Evolutionary conservation across 2,797 vertebrate genomes (phyloP), one percentile per base, ranked within the genome.

Genomic region (Labroides dimidiatus): DNA sequence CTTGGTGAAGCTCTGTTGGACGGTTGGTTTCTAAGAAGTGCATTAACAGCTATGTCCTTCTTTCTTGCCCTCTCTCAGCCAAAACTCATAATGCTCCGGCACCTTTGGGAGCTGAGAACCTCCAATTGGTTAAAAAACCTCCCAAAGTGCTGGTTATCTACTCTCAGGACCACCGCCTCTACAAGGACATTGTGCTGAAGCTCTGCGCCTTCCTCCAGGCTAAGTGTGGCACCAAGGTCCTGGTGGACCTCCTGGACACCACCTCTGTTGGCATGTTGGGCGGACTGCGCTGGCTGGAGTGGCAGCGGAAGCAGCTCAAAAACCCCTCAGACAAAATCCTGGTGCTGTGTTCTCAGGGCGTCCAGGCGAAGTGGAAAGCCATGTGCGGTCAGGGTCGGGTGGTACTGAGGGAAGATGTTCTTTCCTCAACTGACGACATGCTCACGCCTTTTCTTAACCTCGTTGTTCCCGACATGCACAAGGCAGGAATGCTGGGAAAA

Each of bases 311-410:
- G 19, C 93, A 96, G 59, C 93, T 97, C 64, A 92, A 91, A 16
- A 90, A 91, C 4, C 88, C 92, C 0, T 89, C 92, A 0, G 96
- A 96, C 19, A 99, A 98, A 67, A 95, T 99, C 62, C 90, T 99
- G 64, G 79, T 99, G 56, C 90, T 99, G 27, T 99, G 97, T 50
- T 99, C 98, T 0, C 92, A 75, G 1, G 98, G 98, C 0, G 94
- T 97, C 15, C 96, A 92, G 62, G 96, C 96, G 23, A 99, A 99
- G 45, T 99, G 98, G 97, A 93, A 93, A 23, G 96, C 98, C 43
- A 94, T 98, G 91, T 96, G 96, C 0, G 95, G 95, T 4, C 87
- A 91, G 12, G 85, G 79, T 4, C 83, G 51, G 0, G 74, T 97
- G 53, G 89, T 64, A 2, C 88, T 99, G 56, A 92, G 78, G 39